Evolutionary conservation across 1,140 invertebrate genomes (phyloP), one percentile per base, ranked within the genome.

Genomic region (Hestina assimilis): DNA sequence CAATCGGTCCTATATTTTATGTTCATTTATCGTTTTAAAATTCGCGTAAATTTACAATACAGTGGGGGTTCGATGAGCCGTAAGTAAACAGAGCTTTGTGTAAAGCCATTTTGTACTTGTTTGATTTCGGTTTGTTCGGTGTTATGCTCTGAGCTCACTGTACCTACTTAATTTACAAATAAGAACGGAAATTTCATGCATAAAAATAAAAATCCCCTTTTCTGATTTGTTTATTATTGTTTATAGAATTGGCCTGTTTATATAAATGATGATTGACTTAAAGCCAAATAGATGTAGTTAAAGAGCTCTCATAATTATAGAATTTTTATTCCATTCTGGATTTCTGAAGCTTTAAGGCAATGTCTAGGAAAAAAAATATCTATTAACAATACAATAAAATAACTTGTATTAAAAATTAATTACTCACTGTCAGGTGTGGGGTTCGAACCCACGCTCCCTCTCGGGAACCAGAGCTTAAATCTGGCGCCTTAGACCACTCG

Each of bases 31-130:
- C 63, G 63, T 66, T 80, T 71, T 68, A 75, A 72, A 72, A 59
- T 60, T 54, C 58, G 68, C 58, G 68, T 79, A 76, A n/a, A 79
- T 81, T 78, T 75, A 75, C 70, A 72, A 42, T 42, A 24, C 20
- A 42, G 67, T 63, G 54, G 63, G 59, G 61, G 46, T 61, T 62
- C 69, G 59, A 69, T 72, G 69, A 66, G 61, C 53, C 64, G 66
- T 79, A 71, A 73, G 72, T 75, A 79, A 69, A 75, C 72, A 77
- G 61, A 66, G 66, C 69, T 79, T 75, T 73, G 68, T 14, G 69
- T 68, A 66, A 74, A 66, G 64, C 70, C 70, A 76, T 61, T 66
- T 67, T 53, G 59, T 59, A 59, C 53, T 67, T 69, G 62, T 69
- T 70, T 69, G 65, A 74, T 70, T 75, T 72, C 47, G 59, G 56